Base-by-base conservation (phyloP, 2,888 invertebrate genomes). In the Drosophila barbarae region DNA sequence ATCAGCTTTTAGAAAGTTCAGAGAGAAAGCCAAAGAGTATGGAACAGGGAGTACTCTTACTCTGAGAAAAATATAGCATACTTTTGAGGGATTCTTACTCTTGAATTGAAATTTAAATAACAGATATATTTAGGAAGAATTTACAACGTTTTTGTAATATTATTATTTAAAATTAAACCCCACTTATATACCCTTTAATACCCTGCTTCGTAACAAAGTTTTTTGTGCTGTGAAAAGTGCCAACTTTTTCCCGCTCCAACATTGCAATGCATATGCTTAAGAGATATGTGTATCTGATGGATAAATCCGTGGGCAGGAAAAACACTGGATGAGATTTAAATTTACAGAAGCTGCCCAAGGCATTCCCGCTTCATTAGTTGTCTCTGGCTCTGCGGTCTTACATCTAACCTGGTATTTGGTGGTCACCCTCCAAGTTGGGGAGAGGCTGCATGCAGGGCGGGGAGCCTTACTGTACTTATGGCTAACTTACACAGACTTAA, bases 391-490 rank as follows among this genome's bases (percentile, higher is more conserved):
- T 63, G 64, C 18, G 42, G 36, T 42, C 30, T 38, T 46, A 59
- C 9, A 32, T 2, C n/a, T 49, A 35, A 15, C 38, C 23, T 15
- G 34, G 28, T 63, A 21, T 13, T 38, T 13, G n/a, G 55, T 46
- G 39, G 44, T 23, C 52, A 36, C 35, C 18, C 30, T 18, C 53
- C 13, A 4, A 18, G 36, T 8, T n/a, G 36, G 32, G 8, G 10
- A 15, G 15, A 3, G 30, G n/a, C 8, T 35, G 50, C 84, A 83
- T 77, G 84, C 77, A 64, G 28, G 59, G 35, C 6, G 23, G 36
- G 47, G 67, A 69, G 5, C 21, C 81, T 83, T 77, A 80, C 65
- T 64, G 36, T 53, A 68, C 77, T 80, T 77, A 77, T 84, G 51
- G 44, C 63, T 83, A 68, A 69, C 84, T 83, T 83, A 78, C 44